phyloP scores from a whole-genome alignment of 2,113 vertebrate genomes.

The Calypte anna region DNA sequence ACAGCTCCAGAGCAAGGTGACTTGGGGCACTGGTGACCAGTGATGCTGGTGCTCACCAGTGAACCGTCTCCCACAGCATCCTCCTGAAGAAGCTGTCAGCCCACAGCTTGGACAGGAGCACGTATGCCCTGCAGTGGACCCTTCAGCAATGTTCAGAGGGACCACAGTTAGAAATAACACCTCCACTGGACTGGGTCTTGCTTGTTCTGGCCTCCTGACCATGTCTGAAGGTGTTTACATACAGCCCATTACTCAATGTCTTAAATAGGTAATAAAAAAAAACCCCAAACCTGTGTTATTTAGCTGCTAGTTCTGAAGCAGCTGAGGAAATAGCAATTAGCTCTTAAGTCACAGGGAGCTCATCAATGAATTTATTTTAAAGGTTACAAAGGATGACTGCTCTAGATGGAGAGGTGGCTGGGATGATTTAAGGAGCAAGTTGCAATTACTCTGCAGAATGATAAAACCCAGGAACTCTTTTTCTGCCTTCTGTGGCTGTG shows the following conservation, averaged over 20 bases:
- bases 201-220: background rate
- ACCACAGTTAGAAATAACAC: fast-evolving
- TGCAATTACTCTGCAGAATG: background rate
- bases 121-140: background rate
- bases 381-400: background rate
- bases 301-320: background rate
- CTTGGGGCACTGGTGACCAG: background rate
- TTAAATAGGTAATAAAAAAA: background rate
- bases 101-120: too few species aligned
- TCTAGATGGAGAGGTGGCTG: background rate
- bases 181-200: fast-evolving
- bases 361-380: background rate
- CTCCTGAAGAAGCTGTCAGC: too few species aligned
- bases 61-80: too few species aligned
- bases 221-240: background rate
- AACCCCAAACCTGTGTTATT: fast-evolving
- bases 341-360: background rate
- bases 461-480: background rate
- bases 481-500: background rate
- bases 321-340: background rate
- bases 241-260: background rate
- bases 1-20: background rate
- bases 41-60: background rate
- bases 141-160: background rate
- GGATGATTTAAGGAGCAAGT: background rate